Conservation (phyloP, 2,797 vertebrate species). For the Oceanodroma leucorhoa region DNA sequence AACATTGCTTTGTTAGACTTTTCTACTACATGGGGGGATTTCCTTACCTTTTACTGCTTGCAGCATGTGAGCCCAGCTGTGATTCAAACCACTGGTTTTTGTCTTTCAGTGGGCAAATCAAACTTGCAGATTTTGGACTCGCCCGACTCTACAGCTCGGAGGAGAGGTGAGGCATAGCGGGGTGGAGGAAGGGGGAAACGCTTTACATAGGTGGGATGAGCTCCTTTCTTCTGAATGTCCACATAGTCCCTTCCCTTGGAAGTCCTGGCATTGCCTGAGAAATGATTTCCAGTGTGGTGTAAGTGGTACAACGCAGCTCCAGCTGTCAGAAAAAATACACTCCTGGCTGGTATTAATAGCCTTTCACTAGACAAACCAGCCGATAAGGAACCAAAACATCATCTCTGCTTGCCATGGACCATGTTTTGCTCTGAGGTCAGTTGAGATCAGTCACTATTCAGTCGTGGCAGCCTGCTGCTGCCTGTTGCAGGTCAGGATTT, state of each 20-base stretch:
- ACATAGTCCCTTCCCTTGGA: neutral
- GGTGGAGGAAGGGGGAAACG: neutral
- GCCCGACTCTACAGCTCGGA: slow-evolving; percentile 98
- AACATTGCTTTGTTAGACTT: neutral
- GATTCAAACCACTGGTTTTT: slow-evolving; percentile 6
- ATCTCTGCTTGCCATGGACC: neutral
- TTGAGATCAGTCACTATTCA: neutral
- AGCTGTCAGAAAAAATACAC: neutral
- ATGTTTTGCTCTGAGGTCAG: neutral
- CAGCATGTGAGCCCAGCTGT: neutral
- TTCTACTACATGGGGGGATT: fast-evolving
- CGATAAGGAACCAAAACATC: neutral
- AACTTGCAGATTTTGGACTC: slow-evolving; percentile 96
- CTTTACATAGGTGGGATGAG: neutral
- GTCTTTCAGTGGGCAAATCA: slow-evolving; percentile 92
- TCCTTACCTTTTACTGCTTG: neutral
- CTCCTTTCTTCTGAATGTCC: neutral
- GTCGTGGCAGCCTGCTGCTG: neutral
- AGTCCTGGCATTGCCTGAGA: neutral
- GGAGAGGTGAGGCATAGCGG: slow-evolving; percentile 84
- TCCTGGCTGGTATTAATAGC: neutral
- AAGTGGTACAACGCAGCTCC: neutral
- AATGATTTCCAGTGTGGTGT: neutral
- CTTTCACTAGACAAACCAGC: neutral
- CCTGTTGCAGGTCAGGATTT: neutral